phyloP scores from a whole-genome alignment of 1,140 invertebrate species.

The Panulirus ornatus region DNA sequence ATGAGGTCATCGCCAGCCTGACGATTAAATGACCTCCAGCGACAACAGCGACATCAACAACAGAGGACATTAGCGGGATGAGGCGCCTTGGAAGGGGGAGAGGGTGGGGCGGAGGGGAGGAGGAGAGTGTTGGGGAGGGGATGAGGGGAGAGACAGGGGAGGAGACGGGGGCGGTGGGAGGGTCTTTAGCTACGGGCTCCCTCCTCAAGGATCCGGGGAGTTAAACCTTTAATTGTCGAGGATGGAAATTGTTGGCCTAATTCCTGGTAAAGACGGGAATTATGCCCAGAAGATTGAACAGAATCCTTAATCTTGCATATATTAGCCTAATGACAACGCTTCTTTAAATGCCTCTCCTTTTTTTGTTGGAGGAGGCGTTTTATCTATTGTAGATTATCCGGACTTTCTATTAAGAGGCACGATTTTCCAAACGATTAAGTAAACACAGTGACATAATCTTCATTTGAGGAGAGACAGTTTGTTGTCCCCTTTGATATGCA shows the following conservation, averaged over 20 bases:
- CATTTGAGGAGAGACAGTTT: too few species aligned
- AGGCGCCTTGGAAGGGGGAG: background rate
- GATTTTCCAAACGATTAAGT: too few species aligned
- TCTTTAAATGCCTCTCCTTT: background rate
- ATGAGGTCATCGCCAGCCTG: too few species aligned
- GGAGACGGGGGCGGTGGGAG: constrained; percentile 1
- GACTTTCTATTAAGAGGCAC: too few species aligned
- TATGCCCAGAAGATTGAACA: background rate
- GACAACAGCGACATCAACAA: background rate
- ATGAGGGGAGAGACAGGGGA: background rate
- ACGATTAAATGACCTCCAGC: too few species aligned
- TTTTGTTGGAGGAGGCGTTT: too few species aligned
- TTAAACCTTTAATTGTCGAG: constrained; percentile 35
- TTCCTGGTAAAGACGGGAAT: constrained; percentile 18
- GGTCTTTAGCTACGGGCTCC: constrained; percentile 10
- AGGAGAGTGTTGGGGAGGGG: background rate
- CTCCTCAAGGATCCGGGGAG: constrained; percentile 21
- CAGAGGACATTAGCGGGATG: background rate
- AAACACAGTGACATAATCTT: too few species aligned
- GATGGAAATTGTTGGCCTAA: constrained; percentile 41
- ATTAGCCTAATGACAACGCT: background rate
- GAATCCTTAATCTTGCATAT: constrained; percentile 2
- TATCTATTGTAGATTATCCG: too few species aligned
- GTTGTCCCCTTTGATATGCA: background rate
- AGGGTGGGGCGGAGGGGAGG: background rate